phyloP scores from a whole-genome alignment of 2,113 vertebrate species.

The Forbesichthys agassizii region DNA sequence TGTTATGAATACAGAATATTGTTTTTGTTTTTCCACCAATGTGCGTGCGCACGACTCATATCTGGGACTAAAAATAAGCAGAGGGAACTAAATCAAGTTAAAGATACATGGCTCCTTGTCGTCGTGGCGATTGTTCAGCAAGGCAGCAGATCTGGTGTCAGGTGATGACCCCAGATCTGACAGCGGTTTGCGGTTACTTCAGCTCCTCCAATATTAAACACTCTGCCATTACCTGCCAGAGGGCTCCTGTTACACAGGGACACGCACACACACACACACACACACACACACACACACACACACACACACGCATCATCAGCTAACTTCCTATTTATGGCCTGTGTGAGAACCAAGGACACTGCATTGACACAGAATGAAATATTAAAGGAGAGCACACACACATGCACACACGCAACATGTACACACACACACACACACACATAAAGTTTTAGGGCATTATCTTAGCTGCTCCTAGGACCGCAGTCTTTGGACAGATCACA shows the following conservation, averaged over 20 bases:
- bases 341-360: slow-evolving; percentile 49
- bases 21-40: background rate
- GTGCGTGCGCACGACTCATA: background rate
- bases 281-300: slow-evolving; percentile 21
- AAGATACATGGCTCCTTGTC: slow-evolving; percentile 13
- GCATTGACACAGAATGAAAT: slow-evolving; percentile 55
- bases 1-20: background rate
- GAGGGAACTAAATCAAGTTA: slow-evolving; percentile 39
- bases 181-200: slow-evolving; percentile 76
- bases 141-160: slow-evolving; percentile 63
- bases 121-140: slow-evolving; percentile 43
- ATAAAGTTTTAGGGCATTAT: no score
- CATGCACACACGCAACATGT: background rate
- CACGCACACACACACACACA: slow-evolving; percentile 20
- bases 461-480: no score
- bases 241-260: slow-evolving; percentile 70
- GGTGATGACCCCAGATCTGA: slow-evolving; percentile 60
- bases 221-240: slow-evolving; percentile 66
- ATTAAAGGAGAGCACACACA: slow-evolving; percentile 32
- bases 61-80: background rate
- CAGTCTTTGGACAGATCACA: no score
- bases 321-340: slow-evolving; percentile 12
- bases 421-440: background rate
- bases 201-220: slow-evolving; percentile 79
- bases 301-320: background rate